Evolutionary conservation across 2,797 vertebrate genomes (phyloP).

Genomic region (Poecilia velifera): DNA sequence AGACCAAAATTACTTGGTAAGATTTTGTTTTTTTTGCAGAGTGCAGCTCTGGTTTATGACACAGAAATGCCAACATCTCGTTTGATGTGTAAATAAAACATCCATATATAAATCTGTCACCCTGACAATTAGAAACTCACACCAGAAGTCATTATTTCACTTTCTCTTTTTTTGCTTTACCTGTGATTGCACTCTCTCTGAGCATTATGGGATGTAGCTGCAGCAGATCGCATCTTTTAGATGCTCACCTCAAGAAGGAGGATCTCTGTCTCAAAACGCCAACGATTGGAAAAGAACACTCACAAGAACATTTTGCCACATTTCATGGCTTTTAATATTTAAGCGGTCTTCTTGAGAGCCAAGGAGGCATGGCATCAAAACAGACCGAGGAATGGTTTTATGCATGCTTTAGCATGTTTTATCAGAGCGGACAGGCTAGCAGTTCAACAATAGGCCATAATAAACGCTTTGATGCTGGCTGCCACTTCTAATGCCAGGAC

Average conservation of each 20-base stretch:
- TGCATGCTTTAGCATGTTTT: conserved; percentile 43
- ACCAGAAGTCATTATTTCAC: background rate
- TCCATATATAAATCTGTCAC: background rate
- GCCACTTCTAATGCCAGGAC: conserved; percentile 56
- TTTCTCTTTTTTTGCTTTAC: background rate
- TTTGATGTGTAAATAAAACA: background rate
- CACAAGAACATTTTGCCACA: background rate
- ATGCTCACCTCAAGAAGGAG: background rate
- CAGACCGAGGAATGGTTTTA: conserved; percentile 26
- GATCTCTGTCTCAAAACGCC: background rate
- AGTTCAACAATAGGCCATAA: conserved; percentile 53
- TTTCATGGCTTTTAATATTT: conserved; percentile 7
- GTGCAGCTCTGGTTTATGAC: background rate
- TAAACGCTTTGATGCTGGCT: conserved; percentile 51
- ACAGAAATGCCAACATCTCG: background rate
- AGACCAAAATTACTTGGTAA: no score
- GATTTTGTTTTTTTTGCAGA: no score
- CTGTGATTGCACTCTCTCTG: background rate
- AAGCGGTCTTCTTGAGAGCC: conserved; percentile 23
- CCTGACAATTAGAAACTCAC: background rate
- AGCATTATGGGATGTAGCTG: background rate
- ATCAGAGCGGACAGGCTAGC: conserved; percentile 54
- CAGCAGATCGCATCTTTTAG: background rate
- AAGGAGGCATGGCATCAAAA: conserved; percentile 48
- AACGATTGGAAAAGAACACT: background rate